These are phyloP conservation scores for Parauchenoglanis ngamensis DNA, from an alignment of 2,797 vertebrate species.

Conservation along the genomic window DNA sequence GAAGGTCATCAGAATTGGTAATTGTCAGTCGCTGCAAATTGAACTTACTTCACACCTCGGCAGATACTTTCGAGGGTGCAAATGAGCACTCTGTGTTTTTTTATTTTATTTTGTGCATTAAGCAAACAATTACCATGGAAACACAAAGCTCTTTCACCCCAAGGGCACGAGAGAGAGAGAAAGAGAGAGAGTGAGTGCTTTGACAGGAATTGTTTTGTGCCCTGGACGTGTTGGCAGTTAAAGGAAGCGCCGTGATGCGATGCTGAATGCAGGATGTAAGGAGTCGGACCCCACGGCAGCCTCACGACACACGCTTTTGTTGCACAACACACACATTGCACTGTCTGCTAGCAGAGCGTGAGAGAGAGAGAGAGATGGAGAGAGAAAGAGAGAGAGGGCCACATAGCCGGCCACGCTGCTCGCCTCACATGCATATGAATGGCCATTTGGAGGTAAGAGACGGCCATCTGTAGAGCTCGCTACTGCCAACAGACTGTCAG, in stretches of 20 bases:
- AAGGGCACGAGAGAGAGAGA: constrained; percentile 65
- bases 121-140: constrained; percentile 90
- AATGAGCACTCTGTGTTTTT: constrained; percentile 76
- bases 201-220: constrained; percentile 85
- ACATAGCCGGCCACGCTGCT: constrained; percentile 61
- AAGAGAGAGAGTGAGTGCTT: constrained; percentile 68
- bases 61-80: constrained; percentile 86
- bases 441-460: constrained; percentile 67
- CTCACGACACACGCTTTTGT: constrained; percentile 55
- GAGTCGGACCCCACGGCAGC: constrained; percentile 65
- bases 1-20: constrained; percentile 75
- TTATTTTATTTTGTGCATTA: constrained; percentile 81
- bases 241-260: constrained; percentile 79
- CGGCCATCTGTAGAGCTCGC: constrained; percentile 65
- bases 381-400: constrained; percentile 49
- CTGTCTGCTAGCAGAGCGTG: constrained; percentile 49
- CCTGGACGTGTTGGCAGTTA: constrained; percentile 81
- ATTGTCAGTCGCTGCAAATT: constrained; percentile 82
- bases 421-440: constrained; percentile 72
- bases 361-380: constrained; percentile 36
- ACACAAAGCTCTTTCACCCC: constrained; percentile 80
- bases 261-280: constrained; percentile 62
- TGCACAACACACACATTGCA: constrained; percentile 66
- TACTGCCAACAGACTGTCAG: constrained; percentile 35
- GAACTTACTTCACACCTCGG: constrained; percentile 90